Evolutionary conservation across 2,797 vertebrate species (phyloP), one percentile per base, ranked within the genome.

Genomic region (Rhynchonycteris naso): DNA sequence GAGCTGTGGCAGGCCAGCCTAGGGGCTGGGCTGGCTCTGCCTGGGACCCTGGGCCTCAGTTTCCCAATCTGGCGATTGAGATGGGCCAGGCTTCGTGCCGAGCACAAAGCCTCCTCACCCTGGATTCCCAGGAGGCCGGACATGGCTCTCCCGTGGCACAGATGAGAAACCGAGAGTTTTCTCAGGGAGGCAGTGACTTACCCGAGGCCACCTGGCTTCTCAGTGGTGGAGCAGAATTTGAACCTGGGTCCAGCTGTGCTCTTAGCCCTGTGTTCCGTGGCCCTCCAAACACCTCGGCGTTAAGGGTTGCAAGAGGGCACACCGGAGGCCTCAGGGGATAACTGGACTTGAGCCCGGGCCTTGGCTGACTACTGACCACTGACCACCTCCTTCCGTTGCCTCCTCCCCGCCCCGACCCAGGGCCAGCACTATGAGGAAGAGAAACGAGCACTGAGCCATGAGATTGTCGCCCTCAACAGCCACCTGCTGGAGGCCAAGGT

Each of bases 401-500:
- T 98, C 96, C 88, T 83, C 98, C 96, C 88, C 83, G 18, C 93
- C 95, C 66, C 5, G 10, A 61, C 92, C 30, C 98, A 99, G 99
- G 99, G 99, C 91, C 99, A 99, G 97, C 99, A 99, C 96, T 99
- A 99, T 0, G 99, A 99, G 93, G 99, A 99, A 95, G 99, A 99
- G 97, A 99, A 99, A 97, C 98, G 99, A 93, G 99, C 99, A 16
- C 98, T 99, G 97, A 99, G 99, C 97, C 98, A 99, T 38, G 99
- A 99, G 98, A 99, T 99, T 92, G 99, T 99, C 43, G 98, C 99
- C 93, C 99, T 99, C 97, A 99, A 99, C 97, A 99, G 99, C 97
- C 99, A 99, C 97, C 98, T 99, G 95, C 98, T 99, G 99, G 99
- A 99, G 97, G 99, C 99, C 76, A 99, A 99, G 98, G 98, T 99